A percentile compares a stretch with the other conserved stretches of the same genome.
Conservation (phyloP, 2,113 vertebrate species). For the Nothobranchius furzeri region DNA sequence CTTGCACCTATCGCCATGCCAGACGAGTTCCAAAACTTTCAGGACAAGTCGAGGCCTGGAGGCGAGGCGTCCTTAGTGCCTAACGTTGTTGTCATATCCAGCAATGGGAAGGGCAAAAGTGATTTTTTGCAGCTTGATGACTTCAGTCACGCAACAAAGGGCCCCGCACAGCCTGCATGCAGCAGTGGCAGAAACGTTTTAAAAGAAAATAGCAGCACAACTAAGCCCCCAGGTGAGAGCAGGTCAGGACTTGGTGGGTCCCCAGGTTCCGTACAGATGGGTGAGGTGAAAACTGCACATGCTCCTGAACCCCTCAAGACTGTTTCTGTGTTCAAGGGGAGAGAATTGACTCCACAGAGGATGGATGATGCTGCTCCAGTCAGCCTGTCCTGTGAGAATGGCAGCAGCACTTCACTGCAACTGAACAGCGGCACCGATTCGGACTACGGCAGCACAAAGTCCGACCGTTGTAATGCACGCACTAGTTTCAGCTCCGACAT, state of each 20-base stretch:
- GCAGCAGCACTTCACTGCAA: not conserved
- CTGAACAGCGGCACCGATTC: conserved; percentile 7
- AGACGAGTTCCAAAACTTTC: conserved; percentile 23
- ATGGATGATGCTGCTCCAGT: not conserved
- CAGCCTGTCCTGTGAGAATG: not conserved
- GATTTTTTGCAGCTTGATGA: conserved; percentile 36
- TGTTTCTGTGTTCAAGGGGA: conserved; percentile 10
- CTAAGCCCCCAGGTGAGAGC: not conserved
- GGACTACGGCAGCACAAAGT: conserved; percentile 33
- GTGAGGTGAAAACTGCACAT: conserved; percentile 40
- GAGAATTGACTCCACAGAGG: not conserved
- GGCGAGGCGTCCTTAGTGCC: conserved; percentile 21
- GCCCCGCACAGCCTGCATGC: not conserved
- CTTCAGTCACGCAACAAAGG: conserved; percentile 14
- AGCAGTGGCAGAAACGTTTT: not conserved
- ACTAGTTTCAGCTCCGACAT: not conserved
- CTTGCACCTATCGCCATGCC: conserved; percentile 40
- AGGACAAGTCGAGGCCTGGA: not conserved
- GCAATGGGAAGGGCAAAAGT: not conserved
- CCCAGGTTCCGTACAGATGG: conserved; percentile 38
- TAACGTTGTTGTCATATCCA: not conserved
- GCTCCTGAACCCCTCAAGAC: conserved; percentile 28
- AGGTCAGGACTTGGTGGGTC: conserved; percentile 4
- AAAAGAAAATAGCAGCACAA: not conserved
- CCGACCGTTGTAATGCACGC: conserved; percentile 5